phyloP scores from a whole-genome alignment of 2,888 invertebrate species.

The Calliphora vomitoria region DNA sequence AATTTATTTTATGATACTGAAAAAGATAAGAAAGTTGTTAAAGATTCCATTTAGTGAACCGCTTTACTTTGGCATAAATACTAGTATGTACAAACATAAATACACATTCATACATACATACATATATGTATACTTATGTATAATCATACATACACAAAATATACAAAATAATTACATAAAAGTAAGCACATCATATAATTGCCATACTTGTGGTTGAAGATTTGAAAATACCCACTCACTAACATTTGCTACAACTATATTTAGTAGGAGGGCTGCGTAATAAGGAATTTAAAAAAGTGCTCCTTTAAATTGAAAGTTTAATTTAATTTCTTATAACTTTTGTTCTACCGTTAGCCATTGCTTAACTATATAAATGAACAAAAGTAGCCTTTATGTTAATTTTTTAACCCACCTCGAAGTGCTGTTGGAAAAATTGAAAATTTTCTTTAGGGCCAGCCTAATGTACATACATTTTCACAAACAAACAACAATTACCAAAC shows the following conservation, averaged over 20 bases:
- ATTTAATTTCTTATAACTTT: too few relatives aligned
- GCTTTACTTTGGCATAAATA: slow-evolving; percentile 43
- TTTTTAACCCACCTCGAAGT: too few relatives aligned
- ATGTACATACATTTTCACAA: background rate
- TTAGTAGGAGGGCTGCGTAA: too few relatives aligned
- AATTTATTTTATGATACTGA: slow-evolving; percentile 64
- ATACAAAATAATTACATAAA: slow-evolving; percentile 63
- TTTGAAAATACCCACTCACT: slow-evolving; percentile 37
- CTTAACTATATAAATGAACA: too few relatives aligned
- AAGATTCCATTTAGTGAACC: slow-evolving; percentile 55
- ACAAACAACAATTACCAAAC: slow-evolving; percentile 21
- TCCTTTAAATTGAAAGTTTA: too few relatives aligned
- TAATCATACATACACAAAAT: slow-evolving; percentile 31
- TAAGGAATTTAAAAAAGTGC: too few relatives aligned
- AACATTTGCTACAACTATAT: background rate
- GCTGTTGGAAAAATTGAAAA: too few relatives aligned
- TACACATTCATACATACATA: background rate
- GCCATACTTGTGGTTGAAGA: slow-evolving; percentile 66
- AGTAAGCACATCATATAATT: slow-evolving; percentile 69
- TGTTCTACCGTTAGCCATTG: too few relatives aligned
- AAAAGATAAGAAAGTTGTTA: slow-evolving; percentile 60
- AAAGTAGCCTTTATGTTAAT: too few relatives aligned
- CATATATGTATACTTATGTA: background rate
- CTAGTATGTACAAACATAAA: background rate
- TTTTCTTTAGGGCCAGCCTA: too few relatives aligned